These are phyloP conservation scores for Beris morrisii DNA, from an alignment of 2,888 invertebrate species.

Conservation along the genomic window DNA sequence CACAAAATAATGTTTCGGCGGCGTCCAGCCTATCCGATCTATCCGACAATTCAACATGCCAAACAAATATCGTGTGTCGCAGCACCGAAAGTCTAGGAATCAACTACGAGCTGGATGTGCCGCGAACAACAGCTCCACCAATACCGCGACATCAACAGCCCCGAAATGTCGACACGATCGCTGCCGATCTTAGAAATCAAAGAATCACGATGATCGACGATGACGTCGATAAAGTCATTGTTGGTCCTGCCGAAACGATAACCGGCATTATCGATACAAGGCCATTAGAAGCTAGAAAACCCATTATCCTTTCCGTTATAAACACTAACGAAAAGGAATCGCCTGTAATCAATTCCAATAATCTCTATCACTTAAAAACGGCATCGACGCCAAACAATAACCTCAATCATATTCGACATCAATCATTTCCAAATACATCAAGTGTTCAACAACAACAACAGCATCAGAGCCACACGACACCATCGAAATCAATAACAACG, in stretches of 20 bases:
- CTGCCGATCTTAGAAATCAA: constrained; percentile 51
- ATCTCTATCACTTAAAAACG: constrained; percentile 41
- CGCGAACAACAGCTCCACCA: constrained; percentile 54
- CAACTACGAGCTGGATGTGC: constrained; percentile 44
- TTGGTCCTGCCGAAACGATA: constrained; percentile 73
- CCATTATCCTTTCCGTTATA: constrained; percentile 41
- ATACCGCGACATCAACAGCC: constrained; percentile 52
- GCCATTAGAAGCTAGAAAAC: constrained; percentile 53
- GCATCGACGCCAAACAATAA: constrained; percentile 36
- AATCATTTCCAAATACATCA: constrained; percentile 38
- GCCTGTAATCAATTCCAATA: constrained; percentile 35
- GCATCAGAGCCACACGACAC: constrained; percentile 27
- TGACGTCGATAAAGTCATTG: constrained; percentile 56
- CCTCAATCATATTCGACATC: constrained; percentile 32
- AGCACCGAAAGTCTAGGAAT: constrained; percentile 51
- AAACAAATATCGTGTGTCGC: constrained; percentile 42
- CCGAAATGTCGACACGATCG: constrained; percentile 48
- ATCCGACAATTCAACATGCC: constrained; percentile 33
- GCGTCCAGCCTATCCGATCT: constrained; percentile 53
- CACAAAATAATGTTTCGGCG: constrained; percentile 33
- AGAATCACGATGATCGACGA: constrained; percentile 43
- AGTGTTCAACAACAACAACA: constrained; percentile 25
- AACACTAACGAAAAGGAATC: constrained; percentile 35
- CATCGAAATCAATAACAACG: constrained; percentile 38
- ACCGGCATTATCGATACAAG: constrained; percentile 70